These are phyloP conservation scores for Poeciliopsis infans DNA, from an alignment of 2,797 vertebrate genomes.

Conservation along the genomic window DNA sequence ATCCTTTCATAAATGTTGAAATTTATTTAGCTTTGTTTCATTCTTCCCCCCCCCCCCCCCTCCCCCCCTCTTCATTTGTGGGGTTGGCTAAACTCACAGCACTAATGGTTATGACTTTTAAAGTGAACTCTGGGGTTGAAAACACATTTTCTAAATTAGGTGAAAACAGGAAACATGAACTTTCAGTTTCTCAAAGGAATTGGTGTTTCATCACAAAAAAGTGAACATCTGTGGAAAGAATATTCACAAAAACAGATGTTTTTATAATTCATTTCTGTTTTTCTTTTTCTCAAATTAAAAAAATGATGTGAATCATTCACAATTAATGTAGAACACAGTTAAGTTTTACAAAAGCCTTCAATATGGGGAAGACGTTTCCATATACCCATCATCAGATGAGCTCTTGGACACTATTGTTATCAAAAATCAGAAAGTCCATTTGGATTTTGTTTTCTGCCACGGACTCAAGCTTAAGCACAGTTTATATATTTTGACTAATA, in stretches of 20 bases:
- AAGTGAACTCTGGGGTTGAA: constrained; percentile 5
- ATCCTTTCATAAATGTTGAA: constrained; percentile 34
- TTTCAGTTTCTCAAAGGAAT: constrained; percentile 22
- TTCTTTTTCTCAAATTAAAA: not conserved
- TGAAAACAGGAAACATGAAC: constrained; percentile 17
- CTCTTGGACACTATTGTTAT: not conserved
- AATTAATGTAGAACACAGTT: not conserved
- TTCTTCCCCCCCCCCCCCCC: not conserved
- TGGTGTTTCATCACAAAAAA: constrained; percentile 1
- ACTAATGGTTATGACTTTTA: constrained; percentile 8
- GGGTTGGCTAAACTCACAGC: constrained; percentile 8
- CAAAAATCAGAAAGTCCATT: not conserved
- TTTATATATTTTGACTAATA: not conserved
- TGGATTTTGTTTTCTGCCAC: not conserved
- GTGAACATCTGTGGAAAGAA: constrained; percentile 9
- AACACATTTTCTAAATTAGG: not conserved
- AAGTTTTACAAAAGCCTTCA: not conserved
- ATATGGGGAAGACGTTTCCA: not conserved
- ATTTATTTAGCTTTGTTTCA: not conserved
- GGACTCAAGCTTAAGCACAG: not conserved
- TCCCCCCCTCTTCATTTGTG: not conserved
- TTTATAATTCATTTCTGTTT: not conserved
- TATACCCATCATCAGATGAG: not conserved
- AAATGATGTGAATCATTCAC: not conserved
- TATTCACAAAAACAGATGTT: not conserved